Percentiles rank a stretch among this genome's conserved stretches.
Evolutionary conservation across 53 echinoderm and acorn worm species (phyloP).

Genomic region (Astropecten irregularis): DNA sequence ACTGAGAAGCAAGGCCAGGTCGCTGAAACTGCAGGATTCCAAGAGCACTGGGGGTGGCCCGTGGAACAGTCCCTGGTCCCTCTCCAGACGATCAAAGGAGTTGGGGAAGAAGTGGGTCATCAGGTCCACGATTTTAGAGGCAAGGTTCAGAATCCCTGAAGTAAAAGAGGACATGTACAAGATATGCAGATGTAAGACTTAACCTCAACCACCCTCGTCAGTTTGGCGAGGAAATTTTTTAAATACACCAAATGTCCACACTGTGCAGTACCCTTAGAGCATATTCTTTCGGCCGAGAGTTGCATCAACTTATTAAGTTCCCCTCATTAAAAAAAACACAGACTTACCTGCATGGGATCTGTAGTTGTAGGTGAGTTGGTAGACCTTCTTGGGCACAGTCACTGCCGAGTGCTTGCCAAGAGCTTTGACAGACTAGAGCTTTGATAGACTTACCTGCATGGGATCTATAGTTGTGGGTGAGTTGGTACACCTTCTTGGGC

Average conservation of each 20-base stretch:
- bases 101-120: conserved; percentile 67
- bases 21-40: conserved; percentile 68
- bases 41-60: conserved; percentile 68
- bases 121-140: conserved; percentile 64
- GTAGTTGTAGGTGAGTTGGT: conserved; percentile 76
- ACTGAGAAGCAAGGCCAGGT: conserved; percentile 59
- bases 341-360: conserved; percentile 73
- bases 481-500: conserved; percentile 70
- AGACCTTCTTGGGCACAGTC: conserved; percentile 67
- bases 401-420: conserved; percentile 62
- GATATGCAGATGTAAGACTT: too few species aligned
- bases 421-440: conserved; percentile 65
- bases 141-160: conserved; percentile 64
- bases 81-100: conserved; percentile 69
- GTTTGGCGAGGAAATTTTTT: too few species aligned
- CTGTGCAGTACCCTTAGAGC: too few species aligned
- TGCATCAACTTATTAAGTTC: too few species aligned
- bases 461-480: conserved; percentile 73
- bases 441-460: conserved; percentile 72
- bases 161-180: too few species aligned
- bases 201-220: too few species aligned
- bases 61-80: conserved; percentile 71
- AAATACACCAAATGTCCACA: too few species aligned
- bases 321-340: too few species aligned
- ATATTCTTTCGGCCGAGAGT: too few species aligned